Conservation (phyloP, 2,113 vertebrate species). For the Petroica traversi region DNA sequence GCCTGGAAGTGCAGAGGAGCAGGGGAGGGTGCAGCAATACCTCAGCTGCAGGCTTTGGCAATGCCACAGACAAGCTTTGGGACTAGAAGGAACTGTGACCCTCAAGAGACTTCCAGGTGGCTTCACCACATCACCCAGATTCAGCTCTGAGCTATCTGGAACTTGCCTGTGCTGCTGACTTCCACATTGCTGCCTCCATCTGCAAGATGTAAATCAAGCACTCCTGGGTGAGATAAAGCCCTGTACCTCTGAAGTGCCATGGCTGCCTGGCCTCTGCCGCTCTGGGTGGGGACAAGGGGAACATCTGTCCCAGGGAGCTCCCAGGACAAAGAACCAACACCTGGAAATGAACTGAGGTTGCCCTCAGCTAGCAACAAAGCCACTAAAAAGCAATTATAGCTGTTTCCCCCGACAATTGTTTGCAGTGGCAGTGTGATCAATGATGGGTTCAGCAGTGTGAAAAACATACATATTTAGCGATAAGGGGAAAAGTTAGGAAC, state of each 20-base stretch:
- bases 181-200: neutral
- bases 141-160: neutral
- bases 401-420: neutral
- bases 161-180: fast-evolving
- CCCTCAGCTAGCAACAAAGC: neutral
- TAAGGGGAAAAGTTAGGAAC: neutral
- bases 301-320: neutral
- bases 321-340: neutral
- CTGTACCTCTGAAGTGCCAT: neutral
- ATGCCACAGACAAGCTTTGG: fast-evolving
- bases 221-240: neutral
- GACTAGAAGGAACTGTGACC: neutral
- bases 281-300: neutral
- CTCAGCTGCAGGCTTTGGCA: neutral
- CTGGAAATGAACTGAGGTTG: neutral
- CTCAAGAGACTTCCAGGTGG: neutral
- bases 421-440: neutral
- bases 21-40: neutral
- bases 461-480: neutral
- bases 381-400: neutral
- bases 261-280: neutral
- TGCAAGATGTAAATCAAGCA: fast-evolving
- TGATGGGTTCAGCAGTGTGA: neutral
- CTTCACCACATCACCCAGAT: neutral
- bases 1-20: neutral